Evolutionary conservation across 2,888 invertebrate species (phyloP).

Genomic region (Laspeyria flexula): DNA sequence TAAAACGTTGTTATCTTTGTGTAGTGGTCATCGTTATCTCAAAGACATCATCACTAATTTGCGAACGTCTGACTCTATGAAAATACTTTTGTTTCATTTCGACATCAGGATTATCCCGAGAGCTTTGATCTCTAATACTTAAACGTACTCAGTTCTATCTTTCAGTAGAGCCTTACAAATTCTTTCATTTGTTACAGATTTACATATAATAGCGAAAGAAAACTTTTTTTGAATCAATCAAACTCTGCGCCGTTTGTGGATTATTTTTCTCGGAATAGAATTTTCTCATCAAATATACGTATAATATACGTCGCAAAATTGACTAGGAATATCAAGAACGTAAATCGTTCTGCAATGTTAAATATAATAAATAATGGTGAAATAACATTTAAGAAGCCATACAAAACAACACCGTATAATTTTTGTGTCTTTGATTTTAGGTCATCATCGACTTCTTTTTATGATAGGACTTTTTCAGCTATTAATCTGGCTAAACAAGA

Average conservation of each 20-base stretch:
- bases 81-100: neutral
- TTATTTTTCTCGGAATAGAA: neutral
- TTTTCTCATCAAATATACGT: neutral
- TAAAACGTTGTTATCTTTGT: neutral
- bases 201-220: neutral
- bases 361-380: neutral
- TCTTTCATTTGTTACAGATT: neutral
- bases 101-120: neutral
- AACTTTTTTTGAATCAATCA: neutral
- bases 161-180: neutral
- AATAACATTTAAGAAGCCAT: too few species aligned
- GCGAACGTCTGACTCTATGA: neutral
- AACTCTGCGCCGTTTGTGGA: neutral
- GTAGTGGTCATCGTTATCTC: neutral
- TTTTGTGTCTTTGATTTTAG: too few species aligned
- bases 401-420: too few species aligned
- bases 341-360: neutral
- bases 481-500: too few species aligned
- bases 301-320: neutral
- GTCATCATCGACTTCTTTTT: too few species aligned
- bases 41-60: neutral
- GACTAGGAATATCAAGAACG: neutral
- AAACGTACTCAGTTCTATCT: neutral
- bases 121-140: constrained; percentile 3
- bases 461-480: too few species aligned